Base-by-base conservation (phyloP, 2,113 vertebrate genomes). In the Macrotis lagotis region DNA sequence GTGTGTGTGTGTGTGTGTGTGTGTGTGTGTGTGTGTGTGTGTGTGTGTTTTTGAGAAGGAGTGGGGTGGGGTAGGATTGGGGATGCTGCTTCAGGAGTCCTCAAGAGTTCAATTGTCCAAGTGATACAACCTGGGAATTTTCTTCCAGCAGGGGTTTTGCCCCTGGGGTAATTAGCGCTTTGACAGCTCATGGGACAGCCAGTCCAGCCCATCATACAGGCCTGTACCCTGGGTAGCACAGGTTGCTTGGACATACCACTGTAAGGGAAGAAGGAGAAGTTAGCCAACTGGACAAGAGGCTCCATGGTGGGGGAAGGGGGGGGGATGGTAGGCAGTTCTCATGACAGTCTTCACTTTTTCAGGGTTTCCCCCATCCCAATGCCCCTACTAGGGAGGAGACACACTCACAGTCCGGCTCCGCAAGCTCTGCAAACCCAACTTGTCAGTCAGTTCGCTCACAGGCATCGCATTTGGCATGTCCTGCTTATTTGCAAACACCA, bases 401-500 rank as follows among this genome's bases (percentile, higher is more conserved):
- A 48, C 47, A 94, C 99, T 99, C 95, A 99, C 99, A 74, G 98
- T 98, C 98, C 98, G 98, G 98, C 98, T 99, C 95, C 99, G 99
- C 93, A 99, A 98, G 44, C 96, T 92, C 11, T 98, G 98, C 24
- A 99, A 98, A 48, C 98, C 99, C 50, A 99, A 99, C 98, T 99
- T 99, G 53, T 99, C 99, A 6, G 99, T 99, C 97, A 99, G 98
- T 90, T 99, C 99, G 0, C 98, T 98, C 97, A 99, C 98, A 0
- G 99, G 95, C 98, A 99, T 98, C 97, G 99, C 99, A 1, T 99
- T 99, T 92, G 99, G 99, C 97, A 99, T 99, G 97, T 99, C 99
- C 98, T 99, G 99, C 98, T 99, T 99, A 98, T 99, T 99, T 49
- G 99, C 99, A 50, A 99, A 99, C 90, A 99, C 99, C 95, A 99